Evolutionary conservation across 1,140 invertebrate species (phyloP).

Genomic region (Zaprionus davidi): DNA sequence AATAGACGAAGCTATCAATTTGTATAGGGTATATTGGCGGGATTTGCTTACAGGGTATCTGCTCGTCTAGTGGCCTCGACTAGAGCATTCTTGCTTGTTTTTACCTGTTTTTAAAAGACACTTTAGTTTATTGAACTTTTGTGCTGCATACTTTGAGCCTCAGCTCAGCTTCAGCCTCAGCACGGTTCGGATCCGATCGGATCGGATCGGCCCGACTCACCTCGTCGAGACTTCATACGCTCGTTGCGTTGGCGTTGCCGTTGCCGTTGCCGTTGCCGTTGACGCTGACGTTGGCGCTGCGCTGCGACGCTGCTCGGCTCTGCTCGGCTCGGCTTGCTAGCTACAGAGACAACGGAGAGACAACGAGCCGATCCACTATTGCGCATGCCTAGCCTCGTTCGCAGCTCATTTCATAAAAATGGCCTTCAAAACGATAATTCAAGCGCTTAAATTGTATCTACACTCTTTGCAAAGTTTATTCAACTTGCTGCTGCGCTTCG

Average conservation of each 20-base stretch:
- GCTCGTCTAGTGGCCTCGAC: constrained; percentile 10
- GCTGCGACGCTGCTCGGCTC: constrained; percentile 5
- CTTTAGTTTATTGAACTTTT: constrained; percentile 81
- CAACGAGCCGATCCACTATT: constrained; percentile 54
- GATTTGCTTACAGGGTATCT: constrained; percentile 26
- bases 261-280: constrained; percentile 67
- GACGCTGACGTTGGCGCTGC: constrained; percentile 11
- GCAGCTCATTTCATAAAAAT: constrained; percentile 73
- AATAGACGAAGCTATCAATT: not conserved
- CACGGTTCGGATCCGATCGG: not conserved
- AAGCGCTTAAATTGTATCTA: constrained; percentile 78
- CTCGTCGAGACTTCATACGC: constrained; percentile 34
- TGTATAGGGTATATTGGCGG: constrained; percentile 11
- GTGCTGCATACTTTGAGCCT: constrained; percentile 71
- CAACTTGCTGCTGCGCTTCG: constrained; percentile 57
- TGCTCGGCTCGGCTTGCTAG: not conserved
- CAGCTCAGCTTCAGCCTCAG: constrained; percentile 28
- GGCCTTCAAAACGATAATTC: constrained; percentile 83
- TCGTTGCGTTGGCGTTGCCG: constrained; percentile 63
- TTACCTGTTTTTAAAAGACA: constrained; percentile 78
- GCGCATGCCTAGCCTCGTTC: constrained; percentile 78
- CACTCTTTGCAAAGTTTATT: constrained; percentile 81
- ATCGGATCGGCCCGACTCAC: constrained; percentile 32
- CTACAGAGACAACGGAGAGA: not conserved
- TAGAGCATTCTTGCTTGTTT: constrained; percentile 52